Conservation (phyloP, 2,113 vertebrate genomes). For the Ochotona curzoniae region DNA sequence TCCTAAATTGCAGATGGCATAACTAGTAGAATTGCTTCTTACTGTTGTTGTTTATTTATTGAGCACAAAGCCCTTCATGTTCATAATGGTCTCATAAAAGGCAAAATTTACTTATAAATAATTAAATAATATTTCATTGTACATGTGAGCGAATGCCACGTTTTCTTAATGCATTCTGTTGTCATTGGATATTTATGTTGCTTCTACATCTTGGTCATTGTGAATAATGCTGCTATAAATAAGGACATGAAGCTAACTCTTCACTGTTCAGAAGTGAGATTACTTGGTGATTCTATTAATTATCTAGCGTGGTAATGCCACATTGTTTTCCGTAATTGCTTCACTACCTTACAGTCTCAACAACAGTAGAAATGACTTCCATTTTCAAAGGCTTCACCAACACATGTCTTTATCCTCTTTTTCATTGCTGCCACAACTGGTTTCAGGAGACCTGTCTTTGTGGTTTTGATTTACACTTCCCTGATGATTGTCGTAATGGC, state of each 20-base stretch:
- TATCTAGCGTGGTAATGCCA: background rate
- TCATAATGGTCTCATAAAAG: background rate
- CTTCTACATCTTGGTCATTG: background rate
- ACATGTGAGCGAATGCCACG: background rate
- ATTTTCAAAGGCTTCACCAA: background rate
- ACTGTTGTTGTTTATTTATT: background rate
- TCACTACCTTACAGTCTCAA: background rate
- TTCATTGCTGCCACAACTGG: background rate
- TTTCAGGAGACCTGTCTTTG: background rate
- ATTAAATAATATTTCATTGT: background rate
- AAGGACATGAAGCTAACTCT: background rate
- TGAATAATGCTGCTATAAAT: background rate
- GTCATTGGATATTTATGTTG: background rate
- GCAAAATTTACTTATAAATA: background rate
- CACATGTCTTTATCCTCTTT: background rate
- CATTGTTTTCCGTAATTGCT: background rate
- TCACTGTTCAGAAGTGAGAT: background rate
- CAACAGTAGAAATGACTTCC: background rate
- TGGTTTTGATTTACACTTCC: background rate
- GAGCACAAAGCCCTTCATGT: background rate
- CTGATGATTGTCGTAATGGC: background rate
- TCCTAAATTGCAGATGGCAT: too few species aligned
- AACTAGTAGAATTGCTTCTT: too few species aligned
- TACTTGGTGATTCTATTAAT: background rate
- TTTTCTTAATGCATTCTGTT: background rate